Evolutionary conservation across 2,888 invertebrate genomes (phyloP).

Genomic region (Aethes cnicana): DNA sequence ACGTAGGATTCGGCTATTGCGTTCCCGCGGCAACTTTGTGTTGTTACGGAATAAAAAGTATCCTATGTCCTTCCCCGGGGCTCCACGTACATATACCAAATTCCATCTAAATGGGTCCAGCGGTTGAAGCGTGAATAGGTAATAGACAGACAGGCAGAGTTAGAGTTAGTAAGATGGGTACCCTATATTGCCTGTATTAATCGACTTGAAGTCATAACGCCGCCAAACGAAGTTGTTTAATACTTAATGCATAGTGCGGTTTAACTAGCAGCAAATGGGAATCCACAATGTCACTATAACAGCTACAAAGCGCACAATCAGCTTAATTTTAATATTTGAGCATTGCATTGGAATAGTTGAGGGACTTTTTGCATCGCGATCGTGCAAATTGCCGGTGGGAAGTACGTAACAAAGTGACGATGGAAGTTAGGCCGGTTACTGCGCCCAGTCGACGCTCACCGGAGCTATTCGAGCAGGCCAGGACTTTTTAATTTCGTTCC

Average conservation of each 20-base stretch:
- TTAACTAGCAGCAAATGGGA: background rate
- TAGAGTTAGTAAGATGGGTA: too few species aligned
- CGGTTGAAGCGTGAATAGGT: too few species aligned
- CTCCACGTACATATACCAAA: too few species aligned
- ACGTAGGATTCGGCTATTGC: too few species aligned
- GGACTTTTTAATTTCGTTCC: conserved; percentile 79
- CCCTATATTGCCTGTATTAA: too few species aligned
- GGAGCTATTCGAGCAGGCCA: conserved; percentile 56
- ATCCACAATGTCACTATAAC: background rate
- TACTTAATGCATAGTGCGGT: background rate
- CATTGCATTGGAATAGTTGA: background rate
- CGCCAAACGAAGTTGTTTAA: background rate
- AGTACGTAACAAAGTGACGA: conserved; percentile 69
- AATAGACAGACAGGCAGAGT: too few species aligned
- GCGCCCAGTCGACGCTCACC: conserved; percentile 50
- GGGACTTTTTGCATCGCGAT: conserved; percentile 51
- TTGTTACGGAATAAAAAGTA: too few species aligned
- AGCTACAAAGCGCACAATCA: background rate
- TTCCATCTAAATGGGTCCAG: too few species aligned
- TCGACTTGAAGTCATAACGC: background rate
- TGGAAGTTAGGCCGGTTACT: conserved; percentile 74
- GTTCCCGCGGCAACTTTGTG: too few species aligned
- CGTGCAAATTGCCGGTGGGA: conserved; percentile 53
- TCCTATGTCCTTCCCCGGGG: too few species aligned
- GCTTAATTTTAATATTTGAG: background rate